Evolutionary conservation across 2,888 invertebrate genomes (phyloP).

Genomic region (Cremastobaeus sp.): DNA sequence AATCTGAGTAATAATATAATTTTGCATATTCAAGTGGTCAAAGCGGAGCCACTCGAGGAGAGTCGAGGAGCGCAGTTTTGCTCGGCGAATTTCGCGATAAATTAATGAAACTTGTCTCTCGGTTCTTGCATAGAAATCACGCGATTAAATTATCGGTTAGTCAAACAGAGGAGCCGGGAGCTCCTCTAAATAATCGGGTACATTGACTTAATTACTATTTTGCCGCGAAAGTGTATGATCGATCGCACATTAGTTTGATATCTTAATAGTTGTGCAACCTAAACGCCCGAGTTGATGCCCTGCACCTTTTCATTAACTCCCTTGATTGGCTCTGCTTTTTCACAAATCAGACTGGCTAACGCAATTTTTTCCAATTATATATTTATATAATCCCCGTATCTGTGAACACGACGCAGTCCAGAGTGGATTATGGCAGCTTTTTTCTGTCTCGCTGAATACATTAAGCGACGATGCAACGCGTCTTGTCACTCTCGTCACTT

Average conservation of each 20-base stretch:
- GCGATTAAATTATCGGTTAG: conserved; percentile 17
- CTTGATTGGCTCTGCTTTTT: conserved; percentile 1
- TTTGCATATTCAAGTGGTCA: too few species aligned
- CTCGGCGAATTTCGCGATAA: too few species aligned
- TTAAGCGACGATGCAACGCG: conserved; percentile 55
- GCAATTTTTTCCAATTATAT: conserved; percentile 5
- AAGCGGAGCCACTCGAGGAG: too few species aligned
- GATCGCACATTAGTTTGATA: conserved; percentile 35
- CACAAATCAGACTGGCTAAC: not conserved
- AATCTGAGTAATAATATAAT: too few species aligned
- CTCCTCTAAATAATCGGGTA: conserved; percentile 19
- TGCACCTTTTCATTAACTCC: conserved; percentile 2
- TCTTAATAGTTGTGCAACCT: conserved; percentile 31
- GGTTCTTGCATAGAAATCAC: too few species aligned
- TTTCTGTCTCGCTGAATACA: conserved; percentile 41
- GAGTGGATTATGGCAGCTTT: conserved; percentile 31
- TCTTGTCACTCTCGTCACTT: conserved; percentile 52
- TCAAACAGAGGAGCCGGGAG: too few species aligned
- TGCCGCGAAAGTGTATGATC: conserved; percentile 19
- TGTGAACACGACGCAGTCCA: conserved; percentile 30
- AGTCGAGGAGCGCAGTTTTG: too few species aligned
- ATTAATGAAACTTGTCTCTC: too few species aligned
- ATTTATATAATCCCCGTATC: conserved; percentile 30
- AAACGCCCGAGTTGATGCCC: conserved; percentile 7
- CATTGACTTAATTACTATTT: conserved; percentile 32